phyloP scores from a whole-genome alignment of 1,140 invertebrate genomes.

The Drosophila biarmipes region DNA sequence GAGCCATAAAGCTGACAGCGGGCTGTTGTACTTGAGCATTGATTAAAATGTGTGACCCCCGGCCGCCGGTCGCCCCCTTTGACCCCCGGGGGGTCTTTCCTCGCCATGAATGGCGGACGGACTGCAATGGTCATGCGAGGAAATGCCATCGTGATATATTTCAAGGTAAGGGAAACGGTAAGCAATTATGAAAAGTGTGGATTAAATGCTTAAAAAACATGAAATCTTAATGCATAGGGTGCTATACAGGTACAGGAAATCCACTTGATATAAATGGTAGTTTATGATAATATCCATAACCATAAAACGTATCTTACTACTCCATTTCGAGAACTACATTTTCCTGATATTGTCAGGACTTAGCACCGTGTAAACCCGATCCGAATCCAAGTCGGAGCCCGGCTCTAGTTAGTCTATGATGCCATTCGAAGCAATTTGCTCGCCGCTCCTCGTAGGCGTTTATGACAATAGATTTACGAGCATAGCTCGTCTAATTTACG shows the following conservation, averaged over 20 bases:
- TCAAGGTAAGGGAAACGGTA: background rate
- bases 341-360: constrained; percentile 4
- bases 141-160: constrained; percentile 8
- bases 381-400: constrained; percentile 13
- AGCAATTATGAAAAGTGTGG: background rate
- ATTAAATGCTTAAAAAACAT: background rate
- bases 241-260: no score
- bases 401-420: constrained; percentile 46
- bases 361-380: constrained; percentile 27
- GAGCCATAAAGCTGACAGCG: constrained; percentile 57
- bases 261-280: no score
- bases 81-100: constrained; percentile 12
- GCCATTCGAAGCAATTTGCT: constrained; percentile 56
- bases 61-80: background rate
- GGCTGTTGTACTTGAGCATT: constrained; percentile 73
- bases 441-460: constrained; percentile 66
- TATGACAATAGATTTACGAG: constrained; percentile 81
- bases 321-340: background rate
- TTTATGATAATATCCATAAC: no score
- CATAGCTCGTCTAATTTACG: constrained; percentile 75
- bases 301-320: no score
- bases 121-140: constrained; percentile 28
- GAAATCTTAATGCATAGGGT: background rate
- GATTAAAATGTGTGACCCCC: constrained; percentile 72
- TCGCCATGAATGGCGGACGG: constrained; percentile 38